These are phyloP conservation scores for Drosophila quasianomalipes DNA, from an alignment of 2,888 invertebrate genomes.

Conservation along the genomic window DNA sequence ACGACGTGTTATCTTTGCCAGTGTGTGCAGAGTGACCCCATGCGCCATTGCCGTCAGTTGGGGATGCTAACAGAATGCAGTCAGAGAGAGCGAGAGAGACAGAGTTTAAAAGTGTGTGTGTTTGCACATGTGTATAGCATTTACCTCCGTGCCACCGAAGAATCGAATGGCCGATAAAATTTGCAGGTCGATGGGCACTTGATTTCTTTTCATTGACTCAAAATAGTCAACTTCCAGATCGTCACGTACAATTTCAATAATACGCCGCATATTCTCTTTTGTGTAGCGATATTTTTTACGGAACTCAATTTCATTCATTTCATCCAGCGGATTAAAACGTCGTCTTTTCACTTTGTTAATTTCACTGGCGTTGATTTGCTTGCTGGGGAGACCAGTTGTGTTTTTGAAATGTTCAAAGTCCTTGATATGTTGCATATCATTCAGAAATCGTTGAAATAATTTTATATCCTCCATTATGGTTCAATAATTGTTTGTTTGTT, in stretches of 20 bases:
- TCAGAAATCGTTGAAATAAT: constrained; percentile 62
- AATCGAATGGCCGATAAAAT: constrained; percentile 75
- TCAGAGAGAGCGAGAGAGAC: neutral
- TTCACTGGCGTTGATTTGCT: neutral
- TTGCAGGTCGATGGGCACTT: constrained; percentile 80
- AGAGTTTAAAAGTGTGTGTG: neutral
- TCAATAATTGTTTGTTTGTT: constrained; percentile 6
- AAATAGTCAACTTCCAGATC: constrained; percentile 73
- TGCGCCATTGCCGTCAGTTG: constrained; percentile 74
- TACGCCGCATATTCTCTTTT: constrained; percentile 76
- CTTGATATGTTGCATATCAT: constrained; percentile 68
- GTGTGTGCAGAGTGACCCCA: constrained; percentile 70
- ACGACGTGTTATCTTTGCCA: constrained; percentile 76
- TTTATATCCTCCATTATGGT: constrained; percentile 63
- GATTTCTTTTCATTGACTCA: constrained; percentile 65
- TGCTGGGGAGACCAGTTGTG: constrained; percentile 9
- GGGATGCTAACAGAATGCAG: constrained; percentile 61
- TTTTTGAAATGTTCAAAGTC: constrained; percentile 50
- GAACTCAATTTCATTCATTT: constrained; percentile 76
- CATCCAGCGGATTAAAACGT: constrained; percentile 72
- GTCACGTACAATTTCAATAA: constrained; percentile 80
- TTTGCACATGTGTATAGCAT: neutral
- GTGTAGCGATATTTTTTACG: constrained; percentile 74
- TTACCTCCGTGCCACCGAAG: constrained; percentile 80
- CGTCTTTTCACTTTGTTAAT: constrained; percentile 14